Percentiles rank a stretch among this genome's conserved stretches.
These are phyloP conservation scores for Subacronicta megacephala DNA, from an alignment of 2,888 invertebrate genomes.

Conservation along the genomic window DNA sequence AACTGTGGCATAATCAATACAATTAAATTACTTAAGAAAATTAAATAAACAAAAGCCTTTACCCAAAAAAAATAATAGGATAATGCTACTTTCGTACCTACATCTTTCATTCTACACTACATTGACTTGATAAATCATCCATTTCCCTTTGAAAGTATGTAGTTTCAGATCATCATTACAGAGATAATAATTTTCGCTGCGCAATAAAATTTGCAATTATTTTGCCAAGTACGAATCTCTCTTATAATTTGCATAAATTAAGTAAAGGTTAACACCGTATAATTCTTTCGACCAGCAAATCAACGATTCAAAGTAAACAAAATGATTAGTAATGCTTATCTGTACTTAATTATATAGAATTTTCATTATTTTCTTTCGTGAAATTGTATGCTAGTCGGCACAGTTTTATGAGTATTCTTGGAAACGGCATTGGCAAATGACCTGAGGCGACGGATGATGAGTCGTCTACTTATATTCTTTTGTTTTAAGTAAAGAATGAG, in stretches of 20 bases:
- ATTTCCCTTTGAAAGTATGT: slow-evolving; percentile 17
- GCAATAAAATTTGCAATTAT: slow-evolving; percentile 56
- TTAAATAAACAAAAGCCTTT: no score
- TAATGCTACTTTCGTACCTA: no score
- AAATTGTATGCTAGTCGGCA: slow-evolving; percentile 59
- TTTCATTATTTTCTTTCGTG: slow-evolving; percentile 60
- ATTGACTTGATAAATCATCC: background rate
- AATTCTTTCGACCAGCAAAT: slow-evolving; percentile 63
- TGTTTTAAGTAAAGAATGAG: slow-evolving; percentile 11
- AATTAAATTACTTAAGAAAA: no score
- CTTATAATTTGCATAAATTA: slow-evolving; percentile 81
- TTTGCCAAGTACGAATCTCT: slow-evolving; percentile 56
- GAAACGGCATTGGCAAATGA: slow-evolving; percentile 26
- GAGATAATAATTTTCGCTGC: slow-evolving; percentile 60
- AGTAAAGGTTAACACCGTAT: slow-evolving; percentile 73
- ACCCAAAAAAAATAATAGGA: no score
- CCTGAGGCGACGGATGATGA: slow-evolving; percentile 26
- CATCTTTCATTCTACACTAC: background rate
- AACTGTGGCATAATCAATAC: no score
- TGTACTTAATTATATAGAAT: slow-evolving; percentile 66
- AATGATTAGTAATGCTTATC: slow-evolving; percentile 78
- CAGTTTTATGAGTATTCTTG: slow-evolving; percentile 33
- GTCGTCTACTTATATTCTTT: slow-evolving; percentile 22
- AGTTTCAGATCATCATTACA: slow-evolving; percentile 34
- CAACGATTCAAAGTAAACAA: slow-evolving; percentile 70